These are phyloP conservation scores for Alexandromys fortis DNA, from an alignment of 2,113 vertebrate genomes.

Conservation along the genomic window DNA sequence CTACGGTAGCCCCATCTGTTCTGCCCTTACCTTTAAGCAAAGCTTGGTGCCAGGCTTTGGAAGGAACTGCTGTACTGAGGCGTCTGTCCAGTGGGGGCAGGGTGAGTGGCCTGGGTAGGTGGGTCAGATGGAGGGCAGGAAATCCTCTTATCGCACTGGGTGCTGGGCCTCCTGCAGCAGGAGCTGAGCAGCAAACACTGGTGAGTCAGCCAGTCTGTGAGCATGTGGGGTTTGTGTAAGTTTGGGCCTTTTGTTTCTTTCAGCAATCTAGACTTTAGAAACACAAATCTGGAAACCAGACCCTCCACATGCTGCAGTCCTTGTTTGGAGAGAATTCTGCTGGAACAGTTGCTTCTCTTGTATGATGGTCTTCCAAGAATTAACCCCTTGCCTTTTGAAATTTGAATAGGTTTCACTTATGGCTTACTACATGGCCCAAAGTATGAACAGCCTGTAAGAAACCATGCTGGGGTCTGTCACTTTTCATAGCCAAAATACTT, in stretches of 20 bases:
- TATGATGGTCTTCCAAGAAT: constrained; percentile 63
- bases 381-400: constrained; percentile 67
- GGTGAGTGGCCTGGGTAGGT: constrained; percentile 27
- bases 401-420: constrained; percentile 49
- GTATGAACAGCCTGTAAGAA: background rate
- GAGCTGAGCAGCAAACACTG: constrained; percentile 58
- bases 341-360: constrained; percentile 62
- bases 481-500: constrained; percentile 50
- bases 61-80: constrained; percentile 4
- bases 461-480: background rate
- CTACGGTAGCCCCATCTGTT: constrained; percentile 62
- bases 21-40: constrained; percentile 27
- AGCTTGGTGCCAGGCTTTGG: background rate
- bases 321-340: constrained; percentile 68
- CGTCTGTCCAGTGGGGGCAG: background rate
- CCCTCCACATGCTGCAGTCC: constrained; percentile 66
- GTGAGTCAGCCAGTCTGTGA: constrained; percentile 61
- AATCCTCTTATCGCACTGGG: constrained; percentile 18
- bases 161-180: constrained; percentile 16
- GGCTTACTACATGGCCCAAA: background rate
- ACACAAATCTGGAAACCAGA: constrained; percentile 76
- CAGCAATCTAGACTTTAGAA: constrained; percentile 58
- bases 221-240: constrained; percentile 71
- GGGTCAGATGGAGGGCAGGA: constrained; percentile 47
- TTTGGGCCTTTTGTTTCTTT: constrained; percentile 78